Percentiles rank a stretch among this genome's conserved stretches.
phyloP scores from a whole-genome alignment of 2,888 invertebrate species.

The Cerceris ruficornis region DNA sequence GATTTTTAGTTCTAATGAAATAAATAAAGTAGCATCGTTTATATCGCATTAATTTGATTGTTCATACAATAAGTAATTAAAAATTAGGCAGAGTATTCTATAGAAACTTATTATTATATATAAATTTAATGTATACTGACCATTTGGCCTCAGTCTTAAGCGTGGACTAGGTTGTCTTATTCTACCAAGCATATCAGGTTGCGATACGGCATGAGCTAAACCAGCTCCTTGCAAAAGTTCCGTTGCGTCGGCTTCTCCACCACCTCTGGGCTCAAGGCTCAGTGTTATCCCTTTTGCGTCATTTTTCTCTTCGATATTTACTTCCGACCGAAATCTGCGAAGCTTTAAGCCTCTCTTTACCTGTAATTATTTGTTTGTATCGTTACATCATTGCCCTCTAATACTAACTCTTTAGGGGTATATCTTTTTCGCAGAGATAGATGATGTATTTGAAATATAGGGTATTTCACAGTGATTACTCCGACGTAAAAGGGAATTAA shows the following conservation, averaged over 20 bases:
- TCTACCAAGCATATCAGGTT: constrained; percentile 79
- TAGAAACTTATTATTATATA: not conserved
- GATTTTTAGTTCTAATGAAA: constrained; percentile 73
- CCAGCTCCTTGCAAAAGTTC: constrained; percentile 79
- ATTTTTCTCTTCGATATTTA: constrained; percentile 80
- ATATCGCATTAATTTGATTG: not conserved
- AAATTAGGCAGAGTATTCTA: too few relatives aligned
- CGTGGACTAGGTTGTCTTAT: constrained; percentile 76
- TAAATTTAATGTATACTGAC: constrained; percentile 51
- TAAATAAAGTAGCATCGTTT: constrained; percentile 12
- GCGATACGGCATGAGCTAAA: constrained; percentile 81
- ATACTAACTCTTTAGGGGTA: not conserved
- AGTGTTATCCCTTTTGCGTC: constrained; percentile 72
- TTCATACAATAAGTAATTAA: too few relatives aligned
- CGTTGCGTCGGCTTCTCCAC: constrained; percentile 80
- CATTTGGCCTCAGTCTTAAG: constrained; percentile 72
- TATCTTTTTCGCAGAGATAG: too few relatives aligned
- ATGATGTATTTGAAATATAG: too few relatives aligned
- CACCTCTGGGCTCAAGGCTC: constrained; percentile 78
- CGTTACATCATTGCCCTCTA: not conserved
- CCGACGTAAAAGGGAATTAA: too few relatives aligned
- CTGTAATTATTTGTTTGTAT: constrained; percentile 56
- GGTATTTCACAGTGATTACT: too few relatives aligned
- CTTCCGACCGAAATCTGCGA: constrained; percentile 80
- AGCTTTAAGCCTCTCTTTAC: constrained; percentile 80